Conservation (phyloP, 2,888 invertebrate species). For the Pseudococcus longispinus region DNA sequence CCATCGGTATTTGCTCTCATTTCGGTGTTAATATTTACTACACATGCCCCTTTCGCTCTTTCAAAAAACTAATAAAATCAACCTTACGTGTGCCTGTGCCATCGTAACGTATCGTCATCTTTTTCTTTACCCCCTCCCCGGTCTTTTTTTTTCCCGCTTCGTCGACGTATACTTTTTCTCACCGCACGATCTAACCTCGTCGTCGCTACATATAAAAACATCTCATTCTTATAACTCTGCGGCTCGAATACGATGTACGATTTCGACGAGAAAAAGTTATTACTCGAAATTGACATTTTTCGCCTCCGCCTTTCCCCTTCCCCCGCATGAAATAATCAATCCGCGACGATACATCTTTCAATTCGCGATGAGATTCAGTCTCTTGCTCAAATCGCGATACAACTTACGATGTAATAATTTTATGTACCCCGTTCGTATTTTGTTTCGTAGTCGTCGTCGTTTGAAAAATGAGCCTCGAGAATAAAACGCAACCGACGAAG, state of each 20-base stretch:
- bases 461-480: not conserved
- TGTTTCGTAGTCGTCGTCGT: not conserved
- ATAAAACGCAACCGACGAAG: not conserved
- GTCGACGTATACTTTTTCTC: not conserved
- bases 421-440: not conserved
- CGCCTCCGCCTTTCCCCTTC: not conserved
- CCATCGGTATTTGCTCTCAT: not conserved
- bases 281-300: not conserved
- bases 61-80: not conserved
- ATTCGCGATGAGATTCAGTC: not conserved
- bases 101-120: not conserved
- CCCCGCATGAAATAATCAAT: not conserved
- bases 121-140: not conserved
- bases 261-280: not conserved
- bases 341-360: not conserved
- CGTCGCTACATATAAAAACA: not conserved
- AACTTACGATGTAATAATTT: not conserved
- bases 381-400: not conserved
- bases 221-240: not conserved
- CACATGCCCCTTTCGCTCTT: not conserved
- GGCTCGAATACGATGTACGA: not conserved
- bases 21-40: not conserved
- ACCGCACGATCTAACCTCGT: not conserved
- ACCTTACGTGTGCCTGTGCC: not conserved
- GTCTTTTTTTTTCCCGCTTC: not conserved